Conservation (phyloP, 2,113 vertebrate genomes). For the Pachyramphus minor region DNA sequence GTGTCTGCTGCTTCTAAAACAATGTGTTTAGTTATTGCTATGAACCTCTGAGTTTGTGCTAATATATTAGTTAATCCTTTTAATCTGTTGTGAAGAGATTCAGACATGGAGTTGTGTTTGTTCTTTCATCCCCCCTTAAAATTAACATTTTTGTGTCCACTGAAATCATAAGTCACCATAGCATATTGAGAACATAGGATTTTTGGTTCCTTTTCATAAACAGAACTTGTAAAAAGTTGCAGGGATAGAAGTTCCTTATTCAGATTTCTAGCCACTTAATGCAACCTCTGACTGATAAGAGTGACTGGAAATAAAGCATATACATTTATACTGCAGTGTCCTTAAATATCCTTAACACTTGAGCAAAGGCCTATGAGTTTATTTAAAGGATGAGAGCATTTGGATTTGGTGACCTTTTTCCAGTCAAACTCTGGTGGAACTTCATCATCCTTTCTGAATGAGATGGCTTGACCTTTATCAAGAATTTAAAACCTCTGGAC, state of each 20-base stretch:
- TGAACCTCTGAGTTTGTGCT: background rate
- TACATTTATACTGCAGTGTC: background rate
- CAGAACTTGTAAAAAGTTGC: background rate
- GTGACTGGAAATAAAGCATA: background rate
- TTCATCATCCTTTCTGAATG: background rate
- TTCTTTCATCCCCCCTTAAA: background rate
- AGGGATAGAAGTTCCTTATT: background rate
- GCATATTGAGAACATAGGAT: background rate
- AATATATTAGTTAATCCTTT: background rate
- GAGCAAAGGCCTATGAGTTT: background rate
- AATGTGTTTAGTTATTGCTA: background rate
- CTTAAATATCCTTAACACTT: background rate
- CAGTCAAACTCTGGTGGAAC: background rate
- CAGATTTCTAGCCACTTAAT: background rate
- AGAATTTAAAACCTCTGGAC: slow-evolving; percentile 8
- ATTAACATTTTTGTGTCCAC: background rate
- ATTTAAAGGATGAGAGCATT: slow-evolving; percentile 1
- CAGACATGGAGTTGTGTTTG: background rate
- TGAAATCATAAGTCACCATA: accelerated
- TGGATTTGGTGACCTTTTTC: slow-evolving; percentile 43
- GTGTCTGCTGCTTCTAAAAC: background rate
- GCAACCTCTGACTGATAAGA: background rate
- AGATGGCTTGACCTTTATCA: slow-evolving; percentile 32
- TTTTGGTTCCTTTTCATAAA: background rate
- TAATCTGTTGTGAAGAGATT: background rate